phyloP scores from a whole-genome alignment of 1,140 invertebrate genomes.

The Agraylea sexmaculata region DNA sequence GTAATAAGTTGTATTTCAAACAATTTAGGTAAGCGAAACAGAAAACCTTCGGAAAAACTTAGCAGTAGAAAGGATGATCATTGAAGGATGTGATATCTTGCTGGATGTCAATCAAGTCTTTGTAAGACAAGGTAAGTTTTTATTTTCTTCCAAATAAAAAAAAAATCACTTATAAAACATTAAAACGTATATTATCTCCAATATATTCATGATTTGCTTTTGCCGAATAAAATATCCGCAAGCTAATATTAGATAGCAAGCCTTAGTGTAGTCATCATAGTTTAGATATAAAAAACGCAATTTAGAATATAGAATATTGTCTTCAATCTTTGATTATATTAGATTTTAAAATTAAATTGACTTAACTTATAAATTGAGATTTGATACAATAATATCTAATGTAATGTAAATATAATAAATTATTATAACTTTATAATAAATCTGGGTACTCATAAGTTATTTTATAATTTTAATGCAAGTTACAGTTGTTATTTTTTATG shows the following conservation, averaged over 20 bases:
- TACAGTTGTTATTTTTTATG: neutral
- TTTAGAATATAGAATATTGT: no score
- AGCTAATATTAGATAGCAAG: neutral
- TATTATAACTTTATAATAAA: neutral
- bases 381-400: neutral
- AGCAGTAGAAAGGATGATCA: slow-evolving; percentile 88
- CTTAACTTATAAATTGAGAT: neutral
- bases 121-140: slow-evolving; percentile 60
- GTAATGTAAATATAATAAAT: neutral
- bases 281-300: slow-evolving; percentile 1
- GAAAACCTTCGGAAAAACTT: slow-evolving; percentile 89
- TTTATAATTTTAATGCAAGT: neutral
- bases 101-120: slow-evolving; percentile 91
- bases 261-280: neutral
- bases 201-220: slow-evolving; percentile 4
- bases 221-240: slow-evolving; percentile 2
- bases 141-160: neutral
- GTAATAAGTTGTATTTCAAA: no score
- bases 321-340: no score
- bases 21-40: slow-evolving; percentile 75
- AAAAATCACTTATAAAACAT: slow-evolving; percentile 1
- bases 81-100: slow-evolving; percentile 88
- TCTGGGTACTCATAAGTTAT: no score
- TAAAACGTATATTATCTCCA: neutral
- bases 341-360: no score